Evolutionary conservation across 2,797 vertebrate species (phyloP).

Genomic region (Heliangelus exortis): DNA sequence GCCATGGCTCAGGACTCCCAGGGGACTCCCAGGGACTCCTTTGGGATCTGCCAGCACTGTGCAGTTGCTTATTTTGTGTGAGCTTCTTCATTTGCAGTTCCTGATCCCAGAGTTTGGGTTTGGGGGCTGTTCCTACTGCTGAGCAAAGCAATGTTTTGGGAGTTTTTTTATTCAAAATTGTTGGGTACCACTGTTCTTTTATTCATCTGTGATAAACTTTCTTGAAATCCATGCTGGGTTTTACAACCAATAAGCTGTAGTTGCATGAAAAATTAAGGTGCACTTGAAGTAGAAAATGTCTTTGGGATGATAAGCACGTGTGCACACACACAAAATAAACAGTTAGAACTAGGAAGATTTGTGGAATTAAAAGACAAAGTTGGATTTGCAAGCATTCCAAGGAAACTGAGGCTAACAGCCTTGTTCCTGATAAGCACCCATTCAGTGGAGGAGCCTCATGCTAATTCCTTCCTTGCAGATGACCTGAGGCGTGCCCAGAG

Average conservation of each 20-base stretch:
- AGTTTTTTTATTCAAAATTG: neutral
- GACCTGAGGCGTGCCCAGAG: neutral
- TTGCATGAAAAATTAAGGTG: neutral
- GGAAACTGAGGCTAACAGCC: neutral
- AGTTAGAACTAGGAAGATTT: neutral
- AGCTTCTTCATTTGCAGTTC: neutral
- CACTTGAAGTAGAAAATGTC: neutral
- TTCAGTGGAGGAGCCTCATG: accelerated
- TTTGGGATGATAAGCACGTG: neutral
- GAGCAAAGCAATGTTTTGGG: neutral
- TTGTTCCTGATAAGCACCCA: neutral
- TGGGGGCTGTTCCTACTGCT: neutral
- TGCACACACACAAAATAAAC: neutral
- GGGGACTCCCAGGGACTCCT: too few relatives aligned
- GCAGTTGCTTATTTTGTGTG: neutral
- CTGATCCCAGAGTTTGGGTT: neutral
- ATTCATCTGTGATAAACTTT: neutral
- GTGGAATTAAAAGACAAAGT: neutral
- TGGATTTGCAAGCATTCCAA: neutral
- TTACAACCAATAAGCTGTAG: neutral
- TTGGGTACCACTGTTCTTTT: neutral
- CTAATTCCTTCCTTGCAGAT: neutral
- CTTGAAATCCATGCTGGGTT: neutral
- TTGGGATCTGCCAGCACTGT: accelerated
- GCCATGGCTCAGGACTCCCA: neutral